Conservation (phyloP, 2,888 invertebrate species). For the Cheiracanthium punctorium region DNA sequence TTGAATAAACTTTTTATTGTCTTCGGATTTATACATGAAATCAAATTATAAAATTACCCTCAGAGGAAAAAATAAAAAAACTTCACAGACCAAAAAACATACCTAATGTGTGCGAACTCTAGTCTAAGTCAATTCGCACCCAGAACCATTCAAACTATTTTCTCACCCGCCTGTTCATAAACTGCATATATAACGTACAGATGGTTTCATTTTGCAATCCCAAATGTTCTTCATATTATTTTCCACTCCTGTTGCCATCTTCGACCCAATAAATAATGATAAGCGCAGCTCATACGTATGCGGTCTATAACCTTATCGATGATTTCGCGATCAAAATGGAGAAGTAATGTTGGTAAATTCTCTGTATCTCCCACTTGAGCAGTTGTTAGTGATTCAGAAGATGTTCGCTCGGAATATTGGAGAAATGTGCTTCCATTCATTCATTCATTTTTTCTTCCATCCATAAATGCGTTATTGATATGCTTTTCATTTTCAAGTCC, state of each 20-base stretch:
- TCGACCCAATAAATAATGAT: conserved; percentile 1
- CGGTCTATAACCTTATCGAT: neutral
- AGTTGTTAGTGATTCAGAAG: neutral
- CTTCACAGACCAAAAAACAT: neutral
- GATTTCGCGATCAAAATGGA: neutral
- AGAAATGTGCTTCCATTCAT: neutral
- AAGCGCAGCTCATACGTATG: neutral
- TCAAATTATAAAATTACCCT: neutral
- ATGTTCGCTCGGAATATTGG: neutral
- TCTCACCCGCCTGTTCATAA: neutral
- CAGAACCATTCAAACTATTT: neutral
- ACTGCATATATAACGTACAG: too few relatives aligned
- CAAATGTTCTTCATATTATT: neutral
- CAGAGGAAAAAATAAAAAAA: neutral
- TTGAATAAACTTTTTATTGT: neutral
- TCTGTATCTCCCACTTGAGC: neutral
- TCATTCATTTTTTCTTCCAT: neutral
- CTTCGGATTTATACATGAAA: neutral
- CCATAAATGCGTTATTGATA: too few relatives aligned
- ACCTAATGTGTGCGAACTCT: neutral
- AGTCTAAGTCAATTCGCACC: neutral
- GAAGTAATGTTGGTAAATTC: neutral
- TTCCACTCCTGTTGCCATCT: conserved; percentile 14
- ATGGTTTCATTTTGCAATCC: neutral
- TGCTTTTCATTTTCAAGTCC: too few relatives aligned